Percentiles rank a stretch among this genome's conserved stretches.
These are phyloP conservation scores for Torymus aiolomorphi DNA, from an alignment of 2,888 invertebrate species.

Conservation along the genomic window DNA sequence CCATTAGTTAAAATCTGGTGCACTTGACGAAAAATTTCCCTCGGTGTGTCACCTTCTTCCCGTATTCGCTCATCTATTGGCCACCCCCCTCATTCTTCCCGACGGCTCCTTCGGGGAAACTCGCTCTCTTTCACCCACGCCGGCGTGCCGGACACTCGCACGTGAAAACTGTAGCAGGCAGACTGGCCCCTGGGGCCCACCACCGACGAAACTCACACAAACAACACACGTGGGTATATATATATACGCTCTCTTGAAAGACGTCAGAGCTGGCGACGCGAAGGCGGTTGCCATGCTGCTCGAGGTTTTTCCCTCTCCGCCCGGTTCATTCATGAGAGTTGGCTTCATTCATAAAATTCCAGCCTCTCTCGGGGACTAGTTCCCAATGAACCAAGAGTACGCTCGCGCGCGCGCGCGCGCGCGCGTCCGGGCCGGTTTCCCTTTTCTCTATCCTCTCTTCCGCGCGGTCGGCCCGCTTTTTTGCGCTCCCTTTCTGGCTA, in stretches of 20 bases:
- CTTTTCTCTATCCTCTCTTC: not conserved
- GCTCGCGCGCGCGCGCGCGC: too few relatives aligned
- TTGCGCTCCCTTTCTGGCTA: not conserved
- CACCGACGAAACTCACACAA: conserved; percentile 17
- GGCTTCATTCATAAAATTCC: conserved; percentile 49
- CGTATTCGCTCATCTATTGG: not conserved
- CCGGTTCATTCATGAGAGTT: conserved; percentile 33
- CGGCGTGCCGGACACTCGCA: too few relatives aligned
- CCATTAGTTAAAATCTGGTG: conserved; percentile 35
- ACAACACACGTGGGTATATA: not conserved
- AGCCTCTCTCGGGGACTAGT: not conserved
- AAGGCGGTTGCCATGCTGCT: conserved; percentile 23
- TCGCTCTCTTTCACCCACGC: not conserved
- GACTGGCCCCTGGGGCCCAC: conserved; percentile 20
- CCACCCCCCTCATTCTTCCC: not conserved
- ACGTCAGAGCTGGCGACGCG: conserved; percentile 1
- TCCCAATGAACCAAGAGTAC: too few relatives aligned
- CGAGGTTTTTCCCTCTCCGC: conserved; percentile 14
- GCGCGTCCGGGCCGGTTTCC: not conserved
- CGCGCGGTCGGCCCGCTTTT: not conserved
- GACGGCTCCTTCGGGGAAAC: conserved; percentile 22
- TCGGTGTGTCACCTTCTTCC: conserved; percentile 17
- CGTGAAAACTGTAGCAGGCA: conserved; percentile 16
- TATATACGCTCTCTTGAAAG: conserved; percentile 15
- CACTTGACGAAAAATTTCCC: conserved; percentile 42